phyloP scores from a whole-genome alignment of 2,797 vertebrate genomes.

The Periparus ater region DNA sequence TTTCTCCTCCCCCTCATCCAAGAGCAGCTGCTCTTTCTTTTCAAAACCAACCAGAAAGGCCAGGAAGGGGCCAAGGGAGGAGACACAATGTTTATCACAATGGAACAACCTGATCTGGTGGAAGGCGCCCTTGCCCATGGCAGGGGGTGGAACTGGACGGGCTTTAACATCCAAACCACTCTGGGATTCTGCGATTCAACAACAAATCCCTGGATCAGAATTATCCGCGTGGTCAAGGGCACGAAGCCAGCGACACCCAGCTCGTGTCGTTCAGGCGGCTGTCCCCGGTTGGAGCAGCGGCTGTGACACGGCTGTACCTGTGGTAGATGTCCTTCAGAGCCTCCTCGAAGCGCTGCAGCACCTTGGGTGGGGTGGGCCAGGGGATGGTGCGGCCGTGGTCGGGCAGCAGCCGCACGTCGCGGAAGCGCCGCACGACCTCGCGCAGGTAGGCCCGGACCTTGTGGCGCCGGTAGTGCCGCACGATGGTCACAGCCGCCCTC shows the following conservation, averaged over 20 bases:
- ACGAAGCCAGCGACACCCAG: fast-evolving
- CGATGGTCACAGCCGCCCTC: conserved; percentile 84
- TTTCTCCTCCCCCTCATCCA: neutral
- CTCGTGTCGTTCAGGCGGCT: fast-evolving
- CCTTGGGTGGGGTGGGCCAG: conserved; percentile 92
- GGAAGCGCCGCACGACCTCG: conserved; percentile 87
- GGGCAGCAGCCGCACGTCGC: conserved; percentile 81
- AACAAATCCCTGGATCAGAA: neutral
- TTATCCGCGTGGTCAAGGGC: neutral
- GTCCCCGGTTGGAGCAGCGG: neutral
- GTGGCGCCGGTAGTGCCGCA: conserved; percentile 87
- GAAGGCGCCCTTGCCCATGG: neutral
- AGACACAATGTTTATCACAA: neutral
- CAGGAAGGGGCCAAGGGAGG: neutral
- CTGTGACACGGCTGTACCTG: conserved; percentile 72
- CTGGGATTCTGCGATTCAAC: neutral
- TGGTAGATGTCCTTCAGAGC: conserved; percentile 84
- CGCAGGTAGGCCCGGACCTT: conserved; percentile 91
- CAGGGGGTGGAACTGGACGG: neutral
- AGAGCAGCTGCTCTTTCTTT: neutral
- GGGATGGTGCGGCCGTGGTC: conserved; percentile 86
- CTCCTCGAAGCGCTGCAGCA: conserved; percentile 89
- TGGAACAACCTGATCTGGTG: neutral
- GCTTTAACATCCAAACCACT: neutral
- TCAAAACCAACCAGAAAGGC: neutral